These are phyloP conservation scores for Megaceryle maxima DNA, from an alignment of 2,113 vertebrate genomes.

Conservation along the genomic window DNA sequence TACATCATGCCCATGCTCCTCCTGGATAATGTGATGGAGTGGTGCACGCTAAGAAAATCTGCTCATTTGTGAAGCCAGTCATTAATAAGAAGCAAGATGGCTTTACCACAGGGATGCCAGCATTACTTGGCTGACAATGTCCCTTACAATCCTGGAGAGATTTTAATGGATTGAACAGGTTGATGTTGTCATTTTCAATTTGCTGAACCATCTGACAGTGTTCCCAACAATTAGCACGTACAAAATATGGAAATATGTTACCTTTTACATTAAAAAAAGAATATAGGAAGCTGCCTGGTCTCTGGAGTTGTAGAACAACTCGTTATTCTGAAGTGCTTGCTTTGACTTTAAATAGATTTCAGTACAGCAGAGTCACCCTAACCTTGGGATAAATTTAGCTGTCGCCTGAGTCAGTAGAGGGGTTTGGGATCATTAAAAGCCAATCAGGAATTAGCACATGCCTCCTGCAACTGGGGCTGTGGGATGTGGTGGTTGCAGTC, in stretches of 20 bases:
- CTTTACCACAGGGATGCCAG: conserved; percentile 61
- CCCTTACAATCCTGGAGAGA: conserved; percentile 62
- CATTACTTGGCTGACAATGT: conserved; percentile 60
- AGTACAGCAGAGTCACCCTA: conserved; percentile 34
- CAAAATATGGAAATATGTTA: conserved; percentile 59
- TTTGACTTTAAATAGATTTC: conserved; percentile 61
- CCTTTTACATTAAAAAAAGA: conserved; percentile 45
- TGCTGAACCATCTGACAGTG: conserved; percentile 66
- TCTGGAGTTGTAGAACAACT: conserved; percentile 27
- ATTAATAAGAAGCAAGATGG: conserved; percentile 71
- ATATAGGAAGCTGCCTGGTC: conserved; percentile 16
- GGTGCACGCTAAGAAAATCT: conserved; percentile 16
- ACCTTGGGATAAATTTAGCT: conserved; percentile 66
- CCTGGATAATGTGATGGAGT: conserved; percentile 1
- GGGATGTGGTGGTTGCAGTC: not conserved
- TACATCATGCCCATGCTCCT: not conserved
- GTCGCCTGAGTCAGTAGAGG: conserved; percentile 19
- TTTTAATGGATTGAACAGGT: conserved; percentile 71
- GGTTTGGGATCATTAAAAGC: conserved; percentile 55
- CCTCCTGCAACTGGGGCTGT: not conserved
- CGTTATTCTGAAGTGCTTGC: conserved; percentile 34
- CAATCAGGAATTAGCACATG: not conserved
- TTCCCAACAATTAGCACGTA: conserved; percentile 75
- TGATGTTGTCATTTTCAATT: conserved; percentile 81
- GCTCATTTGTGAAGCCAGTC: conserved; percentile 55